Evolutionary conservation across 2,113 vertebrate genomes (phyloP), one percentile per base, ranked within the genome.

Genomic region (Dromas ardeola): DNA sequence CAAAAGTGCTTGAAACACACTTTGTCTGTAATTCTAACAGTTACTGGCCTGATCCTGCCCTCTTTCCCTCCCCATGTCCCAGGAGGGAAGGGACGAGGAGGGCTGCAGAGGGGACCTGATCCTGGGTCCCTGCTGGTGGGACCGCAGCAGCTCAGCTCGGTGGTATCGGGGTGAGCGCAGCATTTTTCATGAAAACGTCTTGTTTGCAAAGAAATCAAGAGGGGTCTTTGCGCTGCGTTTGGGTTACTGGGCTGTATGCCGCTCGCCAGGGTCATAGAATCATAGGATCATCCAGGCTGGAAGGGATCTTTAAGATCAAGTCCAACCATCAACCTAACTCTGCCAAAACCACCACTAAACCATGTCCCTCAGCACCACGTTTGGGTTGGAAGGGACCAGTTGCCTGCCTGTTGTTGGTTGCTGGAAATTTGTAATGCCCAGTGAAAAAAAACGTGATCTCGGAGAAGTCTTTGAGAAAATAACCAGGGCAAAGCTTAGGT

Each of bases 401-500:
- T 18, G 4, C 18, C 34, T 43, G 6, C 34, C 36, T 38, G 6
- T 26, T 69, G 93, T 93, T 91, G 93, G 95, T 92, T 95, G 77
- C 74, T 91, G 76, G 78, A 61, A 95, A 23, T 34, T 93, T 94
- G 84, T 63, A 77, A 84, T 13, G 40, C 32, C n/a, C 52, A 45
- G 52, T 80, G 78, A 91, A 91, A 96, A 91, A 65, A 42, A 42
- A 36, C 32, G 36, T 61, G 89, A 91, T 59, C 47, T 63, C 9
- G 19, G 89, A 59, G 84, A 93, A 83, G 81, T 69, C 92, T 94
- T 90, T 42, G 77, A 73, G 59, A 81, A 93, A 74, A 96, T 81
- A 95, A 77, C 86, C 88, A 23, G 72, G 92, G 62, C 90, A 96
- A 74, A 73, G 67, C 27, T 71, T 21, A 3, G 63, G 80, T 61